Conservation (phyloP, 1,140 invertebrate genomes). For the Telenomus remus region DNA sequence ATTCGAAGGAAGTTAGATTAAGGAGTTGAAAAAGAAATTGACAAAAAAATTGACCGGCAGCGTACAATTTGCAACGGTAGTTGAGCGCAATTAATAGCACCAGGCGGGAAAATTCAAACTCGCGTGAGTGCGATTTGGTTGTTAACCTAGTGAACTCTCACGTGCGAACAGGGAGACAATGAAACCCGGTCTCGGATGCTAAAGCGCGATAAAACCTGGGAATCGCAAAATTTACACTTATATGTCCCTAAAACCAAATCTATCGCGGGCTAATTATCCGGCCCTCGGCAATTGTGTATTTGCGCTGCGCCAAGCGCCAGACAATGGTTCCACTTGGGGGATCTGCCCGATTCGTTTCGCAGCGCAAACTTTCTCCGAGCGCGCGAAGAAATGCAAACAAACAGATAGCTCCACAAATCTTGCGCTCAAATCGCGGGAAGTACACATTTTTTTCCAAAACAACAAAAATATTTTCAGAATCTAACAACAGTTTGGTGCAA, state of each 20-base stretch:
- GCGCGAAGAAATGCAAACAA: constrained; percentile 9
- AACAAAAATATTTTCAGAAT: too few relatives aligned
- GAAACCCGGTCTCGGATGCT: constrained; percentile 17
- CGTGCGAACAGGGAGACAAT: constrained; percentile 37
- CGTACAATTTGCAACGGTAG: neutral
- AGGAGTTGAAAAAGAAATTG: too few relatives aligned
- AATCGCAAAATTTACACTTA: constrained; percentile 38
- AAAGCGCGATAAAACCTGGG: constrained; percentile 41
- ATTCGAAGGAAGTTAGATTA: neutral
- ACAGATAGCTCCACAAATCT: neutral
- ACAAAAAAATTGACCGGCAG: neutral
- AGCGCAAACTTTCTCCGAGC: constrained; percentile 10
- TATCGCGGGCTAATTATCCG: constrained; percentile 27
- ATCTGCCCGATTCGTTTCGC: constrained; percentile 4
- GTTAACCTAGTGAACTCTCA: constrained; percentile 57
- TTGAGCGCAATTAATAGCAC: neutral
- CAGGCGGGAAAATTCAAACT: constrained; percentile 1
- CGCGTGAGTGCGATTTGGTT: constrained; percentile 30
- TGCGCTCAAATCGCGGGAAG: constrained; percentile 23
- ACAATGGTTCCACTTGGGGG: constrained; percentile 11
- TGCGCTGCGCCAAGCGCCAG: neutral
- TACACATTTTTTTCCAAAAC: constrained; percentile 13
- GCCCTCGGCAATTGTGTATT: constrained; percentile 7
- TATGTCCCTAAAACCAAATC: constrained; percentile 24
- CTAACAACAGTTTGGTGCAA: too few relatives aligned